Evolutionary conservation across 2,797 vertebrate species (phyloP).

Genomic region (Darevskia mixta): DNA sequence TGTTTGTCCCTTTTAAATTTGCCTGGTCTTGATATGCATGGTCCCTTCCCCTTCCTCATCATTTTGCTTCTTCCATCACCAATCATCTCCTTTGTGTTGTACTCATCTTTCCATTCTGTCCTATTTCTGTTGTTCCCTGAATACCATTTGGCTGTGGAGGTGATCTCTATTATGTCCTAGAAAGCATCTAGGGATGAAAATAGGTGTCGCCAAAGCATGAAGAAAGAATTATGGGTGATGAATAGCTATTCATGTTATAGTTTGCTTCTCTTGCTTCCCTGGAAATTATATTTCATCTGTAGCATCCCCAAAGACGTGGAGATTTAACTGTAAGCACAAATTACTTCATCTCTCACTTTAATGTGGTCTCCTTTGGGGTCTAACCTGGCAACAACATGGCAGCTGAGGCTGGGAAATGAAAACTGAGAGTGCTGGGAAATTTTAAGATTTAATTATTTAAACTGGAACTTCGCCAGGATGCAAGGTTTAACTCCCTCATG

Average conservation of each 20-base stretch:
- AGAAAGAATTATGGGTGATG: background rate
- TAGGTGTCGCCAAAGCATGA: background rate
- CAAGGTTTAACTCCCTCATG: conserved; percentile 48
- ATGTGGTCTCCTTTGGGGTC: conserved; percentile 16
- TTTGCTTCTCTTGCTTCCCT: background rate
- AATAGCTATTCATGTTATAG: conserved; percentile 7
- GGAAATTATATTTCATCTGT: conserved; percentile 24
- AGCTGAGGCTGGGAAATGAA: conserved; percentile 47
- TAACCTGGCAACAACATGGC: conserved; percentile 32
- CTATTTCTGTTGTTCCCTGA: background rate
- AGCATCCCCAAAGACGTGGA: conserved; percentile 20
- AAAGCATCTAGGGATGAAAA: background rate
- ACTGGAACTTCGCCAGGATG: conserved; percentile 57
- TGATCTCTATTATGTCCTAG: background rate
- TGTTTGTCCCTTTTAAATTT: background rate
- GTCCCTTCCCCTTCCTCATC: background rate
- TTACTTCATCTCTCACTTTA: conserved; percentile 42
- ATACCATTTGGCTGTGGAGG: background rate
- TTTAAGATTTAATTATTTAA: conserved; percentile 68
- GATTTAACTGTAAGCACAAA: conserved; percentile 37
- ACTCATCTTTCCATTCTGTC: background rate
- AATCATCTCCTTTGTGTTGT: background rate
- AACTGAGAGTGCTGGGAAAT: conserved; percentile 55
- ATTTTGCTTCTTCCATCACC: background rate
- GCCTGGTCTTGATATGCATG: background rate